Evolutionary conservation across 2,113 vertebrate genomes (phyloP), one percentile per base, ranked within the genome.

Genomic region (Psilopogon haemacephalus): DNA sequence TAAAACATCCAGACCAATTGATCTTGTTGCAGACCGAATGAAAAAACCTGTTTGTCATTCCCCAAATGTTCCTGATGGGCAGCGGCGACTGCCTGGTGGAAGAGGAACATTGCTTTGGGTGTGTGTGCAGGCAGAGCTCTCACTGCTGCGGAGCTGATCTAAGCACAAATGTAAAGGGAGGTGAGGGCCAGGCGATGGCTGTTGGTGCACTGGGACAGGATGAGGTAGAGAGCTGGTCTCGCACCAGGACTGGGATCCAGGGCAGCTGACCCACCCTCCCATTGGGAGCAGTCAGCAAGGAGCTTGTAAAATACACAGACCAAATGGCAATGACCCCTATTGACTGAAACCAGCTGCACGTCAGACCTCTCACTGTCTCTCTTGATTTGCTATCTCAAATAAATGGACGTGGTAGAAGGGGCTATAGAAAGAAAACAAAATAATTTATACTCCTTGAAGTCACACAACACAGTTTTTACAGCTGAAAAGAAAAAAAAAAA

Each of bases 321-420:
- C 96, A 94, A 97, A 95, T 97, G 97, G 96, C 98, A 98, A 95
- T 97, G 97, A 97, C 98, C 97, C 95, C 75, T 94, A 84, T 83
- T 98, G 97, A 98, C 98, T 98, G 97, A 98, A 98, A 98, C 97
- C 98, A 98, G 98, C 98, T 98, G 98, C 96, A 95, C 35, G 90
- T 97, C 93, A 91, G 91, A 75, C 91, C 89, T 96, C 92, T 97
- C 69, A 15, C 71, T 95, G 91, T 96, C 95, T 94, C 84, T 97
- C 93, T 93, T 95, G 94, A 96, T 97, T 97, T 97, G 89, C 94
- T 95, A 78, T 96, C 95, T 95, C 95, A 95, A 96, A 96, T 97
- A 97, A 97, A 97, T 97, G 97, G 93, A 95, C 79, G 72, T 91
- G 83, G 85, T 90, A 89, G 88, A 97, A 91, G 84, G 88, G 75